Conservation (phyloP, 2,113 vertebrate genomes). For the Myiozetetes cayanensis region DNA sequence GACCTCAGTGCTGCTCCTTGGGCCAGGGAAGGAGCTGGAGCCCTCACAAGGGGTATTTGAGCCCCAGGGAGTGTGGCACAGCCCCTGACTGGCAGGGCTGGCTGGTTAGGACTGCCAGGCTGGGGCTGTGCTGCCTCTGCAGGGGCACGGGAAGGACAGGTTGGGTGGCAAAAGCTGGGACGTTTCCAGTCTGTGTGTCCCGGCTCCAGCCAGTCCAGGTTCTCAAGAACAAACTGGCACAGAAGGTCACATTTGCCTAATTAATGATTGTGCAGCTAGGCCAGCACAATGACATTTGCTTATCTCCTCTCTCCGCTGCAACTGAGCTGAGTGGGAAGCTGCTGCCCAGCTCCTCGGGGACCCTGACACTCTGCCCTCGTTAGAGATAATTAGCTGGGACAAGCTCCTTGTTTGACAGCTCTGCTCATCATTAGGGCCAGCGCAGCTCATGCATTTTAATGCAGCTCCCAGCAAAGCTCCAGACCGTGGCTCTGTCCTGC, state of each 20-base stretch:
- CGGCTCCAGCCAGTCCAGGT: not conserved
- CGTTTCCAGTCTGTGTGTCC: not conserved
- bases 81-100: not conserved
- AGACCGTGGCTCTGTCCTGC: not conserved
- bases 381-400: slow-evolving; percentile 68
- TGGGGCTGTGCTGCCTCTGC: not conserved
- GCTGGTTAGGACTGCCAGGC: not conserved
- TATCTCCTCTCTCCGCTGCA: slow-evolving; percentile 6
- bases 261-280: slow-evolving; percentile 23
- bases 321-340: slow-evolving; percentile 34
- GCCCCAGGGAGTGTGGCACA: not conserved
- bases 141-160: not conserved
- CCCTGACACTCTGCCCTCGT: slow-evolving; percentile 63
- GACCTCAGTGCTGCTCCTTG: not conserved
- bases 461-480: not conserved
- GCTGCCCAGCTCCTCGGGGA: slow-evolving; percentile 53
- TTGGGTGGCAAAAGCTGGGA: not conserved
- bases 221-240: slow-evolving; percentile 25
- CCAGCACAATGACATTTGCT: slow-evolving; percentile 25
- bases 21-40: not conserved
- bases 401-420: slow-evolving; percentile 57
- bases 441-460: slow-evolving; percentile 59
- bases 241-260: slow-evolving; percentile 54
- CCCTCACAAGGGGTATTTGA: rapidly evolving
- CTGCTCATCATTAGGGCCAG: slow-evolving; percentile 54